Percentiles rank a stretch among this genome's conserved stretches.
Evolutionary conservation across 2,888 invertebrate genomes (phyloP).

Genomic region (Agrilus mali): DNA sequence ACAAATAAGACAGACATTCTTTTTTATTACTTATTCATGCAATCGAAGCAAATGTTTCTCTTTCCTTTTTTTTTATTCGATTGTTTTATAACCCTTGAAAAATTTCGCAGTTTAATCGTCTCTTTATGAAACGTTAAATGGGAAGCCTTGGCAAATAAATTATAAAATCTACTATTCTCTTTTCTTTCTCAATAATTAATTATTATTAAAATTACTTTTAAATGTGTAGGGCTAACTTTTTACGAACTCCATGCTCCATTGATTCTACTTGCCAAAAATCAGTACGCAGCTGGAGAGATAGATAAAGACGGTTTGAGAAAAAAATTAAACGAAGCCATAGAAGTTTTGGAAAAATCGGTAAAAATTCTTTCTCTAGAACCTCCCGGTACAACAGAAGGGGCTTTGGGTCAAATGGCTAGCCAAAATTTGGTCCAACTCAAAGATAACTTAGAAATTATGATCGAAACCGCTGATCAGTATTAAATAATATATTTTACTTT

Average conservation of each 20-base stretch:
- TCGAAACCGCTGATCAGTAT: not conserved
- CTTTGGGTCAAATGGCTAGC: slow-evolving; percentile 45
- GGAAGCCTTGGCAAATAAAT: not conserved
- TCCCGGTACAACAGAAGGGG: slow-evolving; percentile 49
- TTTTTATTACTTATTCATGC: no score
- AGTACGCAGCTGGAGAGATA: slow-evolving; percentile 46
- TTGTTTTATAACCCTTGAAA: not conserved
- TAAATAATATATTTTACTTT: no score
- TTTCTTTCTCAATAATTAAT: no score
- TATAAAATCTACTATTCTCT: not conserved
- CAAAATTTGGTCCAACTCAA: slow-evolving; percentile 34
- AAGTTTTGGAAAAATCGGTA: slow-evolving; percentile 49
- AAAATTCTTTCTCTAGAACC: slow-evolving; percentile 57
- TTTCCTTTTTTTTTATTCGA: no score
- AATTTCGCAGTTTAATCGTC: not conserved
- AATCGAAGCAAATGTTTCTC: no score
- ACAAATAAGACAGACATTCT: no score
- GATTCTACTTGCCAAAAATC: slow-evolving; percentile 54
- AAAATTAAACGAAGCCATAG: slow-evolving; percentile 49
- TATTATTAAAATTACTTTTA: slow-evolving; percentile 5
- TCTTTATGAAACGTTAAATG: not conserved
- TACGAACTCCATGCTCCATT: slow-evolving; percentile 74
- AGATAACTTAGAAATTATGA: slow-evolving; percentile 22
- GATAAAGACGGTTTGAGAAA: slow-evolving; percentile 46
- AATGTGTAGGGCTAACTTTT: slow-evolving; percentile 50